phyloP scores from a whole-genome alignment of 2,888 invertebrate genomes.

The Drosophila trichaetosa region DNA sequence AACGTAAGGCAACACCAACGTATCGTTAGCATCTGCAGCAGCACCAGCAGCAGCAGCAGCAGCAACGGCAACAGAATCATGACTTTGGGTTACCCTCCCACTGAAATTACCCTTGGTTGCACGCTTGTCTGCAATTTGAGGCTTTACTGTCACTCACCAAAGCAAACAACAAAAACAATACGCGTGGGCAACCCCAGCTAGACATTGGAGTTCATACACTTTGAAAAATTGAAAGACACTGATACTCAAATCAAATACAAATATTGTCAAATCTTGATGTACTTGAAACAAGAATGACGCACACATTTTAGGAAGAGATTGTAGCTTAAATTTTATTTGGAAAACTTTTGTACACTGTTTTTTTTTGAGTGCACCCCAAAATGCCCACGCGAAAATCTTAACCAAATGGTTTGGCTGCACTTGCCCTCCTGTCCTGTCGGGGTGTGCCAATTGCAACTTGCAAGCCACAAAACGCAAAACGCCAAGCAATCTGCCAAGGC shows the following conservation, averaged over 20 bases:
- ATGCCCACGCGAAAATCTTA: slow-evolving; percentile 65
- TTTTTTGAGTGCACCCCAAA: slow-evolving; percentile 1
- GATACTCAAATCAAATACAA: neutral
- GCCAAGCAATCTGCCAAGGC: slow-evolving; percentile 29
- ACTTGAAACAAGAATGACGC: neutral
- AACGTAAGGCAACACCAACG: slow-evolving; percentile 62
- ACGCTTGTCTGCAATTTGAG: slow-evolving; percentile 73
- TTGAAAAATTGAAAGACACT: neutral
- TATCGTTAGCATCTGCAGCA: slow-evolving; percentile 53
- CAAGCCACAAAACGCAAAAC: slow-evolving; percentile 53
- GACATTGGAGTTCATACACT: neutral
- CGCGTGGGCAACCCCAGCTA: slow-evolving; percentile 43
- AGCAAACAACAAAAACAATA: slow-evolving; percentile 33
- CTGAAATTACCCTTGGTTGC: slow-evolving; percentile 25
- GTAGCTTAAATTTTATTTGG: neutral
- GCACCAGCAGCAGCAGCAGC: slow-evolving; percentile 3
- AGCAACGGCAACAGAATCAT: slow-evolving; percentile 14
- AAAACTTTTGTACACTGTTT: neutral
- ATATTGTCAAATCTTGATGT: neutral
- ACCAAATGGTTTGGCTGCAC: slow-evolving; percentile 68
- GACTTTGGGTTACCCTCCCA: slow-evolving; percentile 3
- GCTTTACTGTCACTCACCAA: slow-evolving; percentile 69
- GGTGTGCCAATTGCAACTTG: slow-evolving; percentile 43
- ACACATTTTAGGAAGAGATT: neutral
- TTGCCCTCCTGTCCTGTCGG: slow-evolving; percentile 42